A percentile compares a stretch with the other conserved stretches of the same genome.
Conservation (phyloP, 2,113 vertebrate species). For the Heliornis fulica region DNA sequence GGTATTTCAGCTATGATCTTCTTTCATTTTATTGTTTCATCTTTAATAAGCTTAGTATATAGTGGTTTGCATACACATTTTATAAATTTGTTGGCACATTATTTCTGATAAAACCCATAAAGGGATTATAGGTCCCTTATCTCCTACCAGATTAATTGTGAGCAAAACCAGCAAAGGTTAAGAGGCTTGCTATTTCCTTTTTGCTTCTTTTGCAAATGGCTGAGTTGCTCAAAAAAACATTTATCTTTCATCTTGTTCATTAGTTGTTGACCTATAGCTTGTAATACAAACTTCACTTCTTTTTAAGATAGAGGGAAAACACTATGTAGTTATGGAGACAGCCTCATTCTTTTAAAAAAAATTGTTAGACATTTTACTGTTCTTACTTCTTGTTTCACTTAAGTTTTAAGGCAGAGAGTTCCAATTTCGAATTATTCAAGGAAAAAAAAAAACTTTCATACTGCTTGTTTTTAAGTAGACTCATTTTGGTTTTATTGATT, state of each 20-base stretch:
- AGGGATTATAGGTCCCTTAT: conserved; percentile 42
- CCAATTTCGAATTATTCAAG: background rate
- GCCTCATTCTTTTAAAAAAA: background rate
- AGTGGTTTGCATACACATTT: background rate
- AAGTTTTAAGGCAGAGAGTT: background rate
- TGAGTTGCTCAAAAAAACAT: background rate
- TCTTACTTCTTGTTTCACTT: background rate
- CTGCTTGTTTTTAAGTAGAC: background rate
- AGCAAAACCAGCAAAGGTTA: conserved; percentile 38
- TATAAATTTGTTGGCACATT: background rate
- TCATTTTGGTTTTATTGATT: background rate
- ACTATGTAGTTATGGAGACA: background rate
- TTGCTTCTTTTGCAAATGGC: background rate
- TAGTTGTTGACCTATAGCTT: conserved; percentile 24
- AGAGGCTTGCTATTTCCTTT: conserved; percentile 34
- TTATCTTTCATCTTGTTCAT: conserved; percentile 10
- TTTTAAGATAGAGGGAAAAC: background rate
- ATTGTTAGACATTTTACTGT: background rate
- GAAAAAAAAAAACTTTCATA: background rate
- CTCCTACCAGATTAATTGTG: conserved; percentile 29
- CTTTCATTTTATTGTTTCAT: conserved; percentile 28
- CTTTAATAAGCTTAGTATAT: conserved; percentile 35
- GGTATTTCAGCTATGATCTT: background rate
- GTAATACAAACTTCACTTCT: background rate
- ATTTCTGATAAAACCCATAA: conserved; percentile 38